Conservation (phyloP, 2,888 invertebrate genomes). For the Neria commutata region DNA sequence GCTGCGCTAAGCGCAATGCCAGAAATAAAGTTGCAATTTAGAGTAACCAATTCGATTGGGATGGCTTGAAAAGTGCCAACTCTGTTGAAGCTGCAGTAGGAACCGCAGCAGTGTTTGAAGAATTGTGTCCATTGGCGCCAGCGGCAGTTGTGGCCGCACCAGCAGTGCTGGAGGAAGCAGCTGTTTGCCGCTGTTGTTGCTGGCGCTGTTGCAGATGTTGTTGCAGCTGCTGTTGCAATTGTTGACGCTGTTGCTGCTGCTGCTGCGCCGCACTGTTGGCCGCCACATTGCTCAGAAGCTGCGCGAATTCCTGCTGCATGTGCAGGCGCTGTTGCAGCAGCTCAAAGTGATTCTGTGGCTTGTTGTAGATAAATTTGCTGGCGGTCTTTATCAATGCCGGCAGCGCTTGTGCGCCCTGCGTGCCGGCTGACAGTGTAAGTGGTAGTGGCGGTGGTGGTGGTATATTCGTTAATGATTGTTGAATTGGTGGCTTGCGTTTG, state of each 20-base stretch:
- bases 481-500: neutral
- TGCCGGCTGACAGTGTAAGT: conserved; percentile 20
- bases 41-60: conserved; percentile 12
- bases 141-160: conserved; percentile 12
- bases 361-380: conserved; percentile 54
- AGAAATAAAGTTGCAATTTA: no score
- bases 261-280: conserved; percentile 33
- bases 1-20: no score
- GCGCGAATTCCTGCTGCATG: conserved; percentile 54
- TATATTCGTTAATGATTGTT: conserved; percentile 30
- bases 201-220: conserved; percentile 25
- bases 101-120: conserved; percentile 2
- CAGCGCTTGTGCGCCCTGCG: conserved; percentile 20
- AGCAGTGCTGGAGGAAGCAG: conserved; percentile 13
- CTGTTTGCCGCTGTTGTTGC: neutral
- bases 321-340: conserved; percentile 53
- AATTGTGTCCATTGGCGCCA: conserved; percentile 11
- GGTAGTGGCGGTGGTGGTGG: conserved; percentile 25
- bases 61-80: conserved; percentile 12
- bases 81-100: neutral
- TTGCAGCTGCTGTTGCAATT: conserved; percentile 20
- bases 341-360: conserved; percentile 54
- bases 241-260: conserved; percentile 28
- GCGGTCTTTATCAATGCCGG: conserved; percentile 46
- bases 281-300: conserved; percentile 51